Percentiles rank a stretch among this genome's conserved stretches.
phyloP scores from a whole-genome alignment of 2,888 invertebrate genomes.

The Agonopterix subpropinquella region DNA sequence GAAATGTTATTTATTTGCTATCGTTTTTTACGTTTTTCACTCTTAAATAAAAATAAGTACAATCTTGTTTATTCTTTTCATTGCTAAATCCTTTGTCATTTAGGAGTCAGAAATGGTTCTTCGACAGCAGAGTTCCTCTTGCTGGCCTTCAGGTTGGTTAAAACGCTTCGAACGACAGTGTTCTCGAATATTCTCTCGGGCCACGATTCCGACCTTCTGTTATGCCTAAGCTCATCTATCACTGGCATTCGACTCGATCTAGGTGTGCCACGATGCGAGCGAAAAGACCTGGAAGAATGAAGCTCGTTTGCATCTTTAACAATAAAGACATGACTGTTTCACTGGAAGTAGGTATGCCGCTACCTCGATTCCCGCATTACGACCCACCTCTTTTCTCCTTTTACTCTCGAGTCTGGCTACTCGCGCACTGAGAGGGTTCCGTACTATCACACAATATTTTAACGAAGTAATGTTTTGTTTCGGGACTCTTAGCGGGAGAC shows the following conservation, averaged over 20 bases:
- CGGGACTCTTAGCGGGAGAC: too few species aligned
- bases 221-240: conserved; percentile 30
- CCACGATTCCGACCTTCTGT: conserved; percentile 56
- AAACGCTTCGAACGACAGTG: conserved; percentile 54
- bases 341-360: too few species aligned
- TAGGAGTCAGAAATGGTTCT: conserved; percentile 60
- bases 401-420: too few species aligned
- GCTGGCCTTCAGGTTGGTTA: conserved; percentile 48
- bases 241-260: conserved; percentile 47
- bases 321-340: too few species aligned
- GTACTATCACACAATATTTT: too few species aligned
- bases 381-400: too few species aligned
- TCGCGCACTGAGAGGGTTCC: too few species aligned
- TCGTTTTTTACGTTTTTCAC: conserved; percentile 16
- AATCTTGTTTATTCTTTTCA: neutral
- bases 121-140: conserved; percentile 48
- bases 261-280: conserved; percentile 54
- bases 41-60: conserved; percentile 1
- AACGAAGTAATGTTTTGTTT: too few species aligned
- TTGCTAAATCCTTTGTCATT: conserved; percentile 20
- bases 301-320: too few species aligned
- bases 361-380: too few species aligned
- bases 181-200: conserved; percentile 62
- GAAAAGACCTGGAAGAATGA: conserved; percentile 27
- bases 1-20: neutral